Percentiles rank a stretch among this genome's conserved stretches.
phyloP scores from a whole-genome alignment of 1,140 invertebrate species.

The Leptinotarsa defecta region DNA sequence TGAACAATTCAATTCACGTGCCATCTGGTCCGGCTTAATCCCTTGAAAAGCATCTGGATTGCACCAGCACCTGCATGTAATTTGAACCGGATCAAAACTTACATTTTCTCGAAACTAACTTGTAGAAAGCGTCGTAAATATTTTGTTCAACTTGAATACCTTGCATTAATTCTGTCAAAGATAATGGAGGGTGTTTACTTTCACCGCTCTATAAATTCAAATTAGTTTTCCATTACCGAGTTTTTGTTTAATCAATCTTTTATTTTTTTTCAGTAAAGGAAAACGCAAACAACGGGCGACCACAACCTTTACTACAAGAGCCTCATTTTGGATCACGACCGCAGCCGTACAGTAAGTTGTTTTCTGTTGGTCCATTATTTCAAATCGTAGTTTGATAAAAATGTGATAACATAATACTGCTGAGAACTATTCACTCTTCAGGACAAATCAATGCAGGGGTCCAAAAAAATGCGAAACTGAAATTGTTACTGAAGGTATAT shows the following conservation, averaged over 20 bases:
- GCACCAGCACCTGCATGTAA: too few species aligned
- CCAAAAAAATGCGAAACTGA: too few species aligned
- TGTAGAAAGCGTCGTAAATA: neutral
- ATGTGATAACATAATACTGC: too few species aligned
- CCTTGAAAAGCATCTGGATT: too few species aligned
- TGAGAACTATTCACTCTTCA: too few species aligned
- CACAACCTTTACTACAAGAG: conserved; percentile 80
- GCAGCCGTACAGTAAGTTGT: conserved; percentile 81
- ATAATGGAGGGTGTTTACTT: neutral
- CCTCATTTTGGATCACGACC: conserved; percentile 83
- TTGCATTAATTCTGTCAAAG: neutral
- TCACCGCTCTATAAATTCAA: neutral
- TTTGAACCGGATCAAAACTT: too few species aligned
- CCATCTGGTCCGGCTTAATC: too few species aligned
- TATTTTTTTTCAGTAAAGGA: conserved; percentile 61
- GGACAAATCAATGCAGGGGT: too few species aligned
- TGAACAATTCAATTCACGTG: too few species aligned
- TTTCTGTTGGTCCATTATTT: neutral
- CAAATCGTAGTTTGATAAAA: too few species aligned
- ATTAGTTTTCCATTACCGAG: neutral
- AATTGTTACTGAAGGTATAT: too few species aligned
- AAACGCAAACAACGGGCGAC: conserved; percentile 64
- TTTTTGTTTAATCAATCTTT: neutral
- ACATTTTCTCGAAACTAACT: too few species aligned
- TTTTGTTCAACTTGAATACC: neutral